Base-by-base conservation (phyloP, 2,888 invertebrate species). In the Lissonota sp. region DNA sequence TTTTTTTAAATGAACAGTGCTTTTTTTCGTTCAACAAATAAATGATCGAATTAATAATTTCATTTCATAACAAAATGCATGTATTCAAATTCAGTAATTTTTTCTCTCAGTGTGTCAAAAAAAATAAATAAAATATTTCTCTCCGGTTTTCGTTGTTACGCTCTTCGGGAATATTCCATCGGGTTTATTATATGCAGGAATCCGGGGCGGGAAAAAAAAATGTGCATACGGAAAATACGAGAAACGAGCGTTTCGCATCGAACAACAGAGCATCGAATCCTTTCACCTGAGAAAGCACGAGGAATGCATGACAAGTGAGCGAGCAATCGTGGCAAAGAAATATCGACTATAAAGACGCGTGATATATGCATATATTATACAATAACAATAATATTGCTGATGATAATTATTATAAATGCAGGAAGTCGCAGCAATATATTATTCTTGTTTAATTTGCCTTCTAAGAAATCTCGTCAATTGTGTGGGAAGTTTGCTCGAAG, bases 161-260 rank as follows among this genome's bases (percentile, higher is more conserved):
- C 12, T 64, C 14, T 46, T 57, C 66, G 7, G 12, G 26, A 81
- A 53, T 69, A 6, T 60, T 60, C 55, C 10, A 16, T 5, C 39
- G 49, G 42, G 37, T 51, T n/a, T 40, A 60, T 37, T 42, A 53
- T n/a, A 26, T 49, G 16, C 14, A 55, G 85, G 85, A 84, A 87
- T 86, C 85, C 86, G 85, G 85, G 84, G 58, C 51, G n/a, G 37
- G 63, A 79, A 71, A 53, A 60, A 46, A 57, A 42, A 69, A 60
- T 46, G 57, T 66, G 71, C 75, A 73, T 69, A 82, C 77, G 58
- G 77, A 76, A 55, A 77, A 71, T 62, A 60, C 72, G 72, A 58
- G 40, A 76, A 76, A n/a, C 72, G 42, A 37, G 14, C 75, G 84
- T 84, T 79, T 79, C 82, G 83, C 81, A 55, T 78, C 72, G 66